These are phyloP conservation scores for Aphaenogaster ashmeadi DNA, from an alignment of 1,140 invertebrate genomes.

Conservation along the genomic window DNA sequence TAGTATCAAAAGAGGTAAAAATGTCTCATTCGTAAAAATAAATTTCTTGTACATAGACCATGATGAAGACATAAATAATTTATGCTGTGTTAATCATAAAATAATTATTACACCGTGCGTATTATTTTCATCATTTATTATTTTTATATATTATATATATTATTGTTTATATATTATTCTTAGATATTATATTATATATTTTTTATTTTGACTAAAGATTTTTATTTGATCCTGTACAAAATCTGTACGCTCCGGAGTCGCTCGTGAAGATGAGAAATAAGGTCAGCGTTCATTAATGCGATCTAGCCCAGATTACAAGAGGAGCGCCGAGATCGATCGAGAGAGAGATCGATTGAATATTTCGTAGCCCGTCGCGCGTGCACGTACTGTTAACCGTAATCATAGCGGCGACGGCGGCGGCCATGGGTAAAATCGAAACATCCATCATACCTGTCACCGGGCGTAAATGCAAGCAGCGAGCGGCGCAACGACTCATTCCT, in stretches of 20 bases:
- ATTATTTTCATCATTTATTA: background rate
- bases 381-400: slow-evolving; percentile 76
- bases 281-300: slow-evolving; percentile 34
- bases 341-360: slow-evolving; percentile 80
- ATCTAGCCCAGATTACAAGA: slow-evolving; percentile 67
- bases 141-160: too few species aligned
- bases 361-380: slow-evolving; percentile 75
- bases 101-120: background rate
- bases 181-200: too few species aligned
- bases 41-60: background rate
- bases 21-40: background rate
- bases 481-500: slow-evolving; percentile 65
- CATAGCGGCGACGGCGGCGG: slow-evolving; percentile 65
- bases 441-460: slow-evolving; percentile 81
- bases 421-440: slow-evolving; percentile 76
- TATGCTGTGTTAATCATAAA: background rate
- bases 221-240: background rate
- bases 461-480: slow-evolving; percentile 73
- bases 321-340: slow-evolving; percentile 41
- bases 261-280: background rate
- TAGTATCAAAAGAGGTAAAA: background rate
- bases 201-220: background rate
- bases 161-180: too few species aligned
- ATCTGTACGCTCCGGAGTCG: background rate
- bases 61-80: background rate